Evolutionary conservation across 1,140 invertebrate species (phyloP).

Genomic region (Heliconius himera): DNA sequence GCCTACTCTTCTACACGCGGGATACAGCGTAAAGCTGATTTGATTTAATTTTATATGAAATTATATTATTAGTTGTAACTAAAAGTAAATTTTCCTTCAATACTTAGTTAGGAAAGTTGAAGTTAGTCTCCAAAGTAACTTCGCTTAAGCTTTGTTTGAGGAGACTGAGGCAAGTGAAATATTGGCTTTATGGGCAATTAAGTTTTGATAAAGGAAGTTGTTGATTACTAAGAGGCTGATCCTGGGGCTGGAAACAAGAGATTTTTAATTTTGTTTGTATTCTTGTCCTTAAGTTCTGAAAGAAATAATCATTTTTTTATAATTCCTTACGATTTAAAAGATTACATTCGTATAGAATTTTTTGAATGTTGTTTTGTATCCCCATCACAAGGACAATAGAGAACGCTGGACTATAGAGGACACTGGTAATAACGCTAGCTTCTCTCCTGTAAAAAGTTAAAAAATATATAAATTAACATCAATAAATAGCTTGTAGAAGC

Average conservation of each 20-base stretch:
- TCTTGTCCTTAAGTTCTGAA: background rate
- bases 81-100: conserved; percentile 1
- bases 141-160: background rate
- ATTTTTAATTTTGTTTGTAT: conserved; percentile 14
- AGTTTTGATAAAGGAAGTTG: conserved; percentile 16
- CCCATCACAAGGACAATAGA: too few relatives aligned
- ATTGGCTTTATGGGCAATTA: conserved; percentile 23
- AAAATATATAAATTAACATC: background rate
- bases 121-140: background rate
- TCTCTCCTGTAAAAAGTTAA: background rate
- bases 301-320: too few relatives aligned
- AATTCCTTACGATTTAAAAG: too few relatives aligned
- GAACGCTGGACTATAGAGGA: too few relatives aligned
- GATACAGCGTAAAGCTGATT: too few relatives aligned
- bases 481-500: too few relatives aligned
- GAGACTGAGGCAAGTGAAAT: conserved; percentile 15
- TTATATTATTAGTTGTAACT: background rate
- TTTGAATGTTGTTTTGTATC: too few relatives aligned
- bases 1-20: too few relatives aligned
- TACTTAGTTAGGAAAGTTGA: background rate
- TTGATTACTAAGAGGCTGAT: background rate
- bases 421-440: too few relatives aligned
- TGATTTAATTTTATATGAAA: background rate
- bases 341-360: too few relatives aligned
- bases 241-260: conserved; percentile 10